phyloP scores from a whole-genome alignment of 2,113 vertebrate species.

The Pycnonotus jocosus region DNA sequence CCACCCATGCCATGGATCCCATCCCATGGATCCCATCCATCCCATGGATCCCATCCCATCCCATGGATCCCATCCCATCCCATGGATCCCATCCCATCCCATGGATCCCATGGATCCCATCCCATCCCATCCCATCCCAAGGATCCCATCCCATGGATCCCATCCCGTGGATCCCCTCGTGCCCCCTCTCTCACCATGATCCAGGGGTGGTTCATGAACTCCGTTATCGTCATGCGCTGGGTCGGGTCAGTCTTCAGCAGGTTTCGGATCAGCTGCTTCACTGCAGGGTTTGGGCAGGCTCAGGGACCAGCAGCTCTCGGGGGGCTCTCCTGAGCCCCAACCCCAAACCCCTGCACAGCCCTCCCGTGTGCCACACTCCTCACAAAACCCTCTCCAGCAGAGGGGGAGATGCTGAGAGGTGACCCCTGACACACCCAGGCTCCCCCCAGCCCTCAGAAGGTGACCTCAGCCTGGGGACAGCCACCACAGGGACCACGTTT shows the following conservation, averaged over 20 bases:
- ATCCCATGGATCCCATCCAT: not conserved
- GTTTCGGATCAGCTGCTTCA: slow-evolving; percentile 91
- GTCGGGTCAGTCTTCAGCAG: slow-evolving; percentile 96
- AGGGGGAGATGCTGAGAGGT: not conserved
- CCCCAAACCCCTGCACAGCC: accelerated
- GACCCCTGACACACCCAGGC: not conserved
- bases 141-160: not conserved
- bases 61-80: not conserved
- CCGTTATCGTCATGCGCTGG: slow-evolving; percentile 95
- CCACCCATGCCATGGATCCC: too few relatives aligned
- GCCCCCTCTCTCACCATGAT: slow-evolving; percentile 81
- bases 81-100: not conserved
- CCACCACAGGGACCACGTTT: accelerated
- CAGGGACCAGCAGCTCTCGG: not conserved
- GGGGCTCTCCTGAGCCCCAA: accelerated
- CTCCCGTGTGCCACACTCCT: not conserved
- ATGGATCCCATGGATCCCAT: too few relatives aligned
- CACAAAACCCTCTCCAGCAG: not conserved
- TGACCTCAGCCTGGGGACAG: not conserved
- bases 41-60: not conserved
- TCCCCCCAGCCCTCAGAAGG: not conserved
- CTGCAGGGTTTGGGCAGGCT: slow-evolving; percentile 55
- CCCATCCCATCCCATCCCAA: not conserved
- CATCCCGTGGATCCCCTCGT: not conserved
- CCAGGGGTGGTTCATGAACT: slow-evolving; percentile 99